Evolutionary conservation across 1,140 invertebrate genomes (phyloP).

Genomic region (Saccostrea glomerata): DNA sequence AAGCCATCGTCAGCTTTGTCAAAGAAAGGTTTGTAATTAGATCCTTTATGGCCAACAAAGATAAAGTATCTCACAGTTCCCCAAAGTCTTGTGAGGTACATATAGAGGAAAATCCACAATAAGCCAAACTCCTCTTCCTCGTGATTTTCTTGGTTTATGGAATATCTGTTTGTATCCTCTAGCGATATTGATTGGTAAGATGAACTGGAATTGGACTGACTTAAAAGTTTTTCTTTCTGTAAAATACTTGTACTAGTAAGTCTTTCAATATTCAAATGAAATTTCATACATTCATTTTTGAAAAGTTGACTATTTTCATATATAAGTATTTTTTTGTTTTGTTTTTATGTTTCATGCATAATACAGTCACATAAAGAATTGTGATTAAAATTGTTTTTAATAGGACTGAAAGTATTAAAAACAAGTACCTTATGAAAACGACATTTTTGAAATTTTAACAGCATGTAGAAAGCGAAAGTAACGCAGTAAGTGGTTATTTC

Average conservation of each 20-base stretch:
- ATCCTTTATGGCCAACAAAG: not conserved
- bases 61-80: conserved; percentile 22
- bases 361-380: too few species aligned
- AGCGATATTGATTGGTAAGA: not conserved
- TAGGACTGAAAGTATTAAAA: not conserved
- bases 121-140: conserved; percentile 1
- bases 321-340: too few species aligned
- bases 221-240: not conserved
- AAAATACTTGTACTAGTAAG: too few species aligned
- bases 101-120: conserved; percentile 27
- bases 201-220: not conserved
- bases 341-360: too few species aligned
- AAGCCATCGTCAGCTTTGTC: conserved; percentile 17
- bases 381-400: not conserved
- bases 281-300: too few species aligned
- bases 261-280: not conserved
- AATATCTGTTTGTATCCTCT: not conserved
- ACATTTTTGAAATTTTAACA: not conserved
- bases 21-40: not conserved
- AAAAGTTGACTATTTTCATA: too few species aligned
- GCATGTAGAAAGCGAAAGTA: conserved; percentile 19
- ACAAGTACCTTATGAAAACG: not conserved
- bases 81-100: conserved; percentile 26
- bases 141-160: not conserved
- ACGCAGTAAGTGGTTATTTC: conserved; percentile 48